These are phyloP conservation scores for Drosophila orena DNA, from an alignment of 1,140 invertebrate genomes.

Conservation along the genomic window DNA sequence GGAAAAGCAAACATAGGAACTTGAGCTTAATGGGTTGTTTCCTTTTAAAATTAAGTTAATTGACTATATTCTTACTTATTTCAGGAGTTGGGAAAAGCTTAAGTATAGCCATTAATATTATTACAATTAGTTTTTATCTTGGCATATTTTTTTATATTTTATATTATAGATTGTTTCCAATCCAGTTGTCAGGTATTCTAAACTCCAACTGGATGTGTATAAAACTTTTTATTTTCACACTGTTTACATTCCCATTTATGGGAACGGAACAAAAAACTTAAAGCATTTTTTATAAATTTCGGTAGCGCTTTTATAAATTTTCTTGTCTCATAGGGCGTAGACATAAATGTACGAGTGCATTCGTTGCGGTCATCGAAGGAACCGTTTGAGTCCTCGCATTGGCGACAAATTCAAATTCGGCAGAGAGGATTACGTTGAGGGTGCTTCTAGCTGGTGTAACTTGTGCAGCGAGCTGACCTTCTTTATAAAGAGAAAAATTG, in stretches of 20 bases:
- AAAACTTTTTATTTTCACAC: not conserved
- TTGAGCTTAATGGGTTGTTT: no score
- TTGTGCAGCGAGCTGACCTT: not conserved
- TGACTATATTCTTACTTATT: no score
- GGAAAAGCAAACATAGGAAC: slow-evolving; percentile 20
- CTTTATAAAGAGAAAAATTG: not conserved
- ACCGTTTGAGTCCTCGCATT: not conserved
- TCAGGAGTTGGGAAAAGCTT: no score
- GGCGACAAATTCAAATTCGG: not conserved
- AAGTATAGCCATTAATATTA: no score
- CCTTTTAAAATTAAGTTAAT: no score
- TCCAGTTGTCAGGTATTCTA: not conserved
- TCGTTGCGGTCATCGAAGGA: not conserved
- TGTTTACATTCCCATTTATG: slow-evolving; percentile 1
- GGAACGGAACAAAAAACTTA: not conserved
- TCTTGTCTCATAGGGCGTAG: not conserved
- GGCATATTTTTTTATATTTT: no score
- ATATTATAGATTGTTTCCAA: not conserved
- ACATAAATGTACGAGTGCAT: slow-evolving; percentile 13
- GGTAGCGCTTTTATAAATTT: slow-evolving; percentile 2
- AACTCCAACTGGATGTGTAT: not conserved
- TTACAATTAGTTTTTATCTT: not conserved
- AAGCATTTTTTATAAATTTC: not conserved
- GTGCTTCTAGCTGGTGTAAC: not conserved
- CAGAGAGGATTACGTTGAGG: not conserved